These are phyloP conservation scores for Drosophila orena DNA, from an alignment of 1,140 invertebrate species.

Conservation along the genomic window DNA sequence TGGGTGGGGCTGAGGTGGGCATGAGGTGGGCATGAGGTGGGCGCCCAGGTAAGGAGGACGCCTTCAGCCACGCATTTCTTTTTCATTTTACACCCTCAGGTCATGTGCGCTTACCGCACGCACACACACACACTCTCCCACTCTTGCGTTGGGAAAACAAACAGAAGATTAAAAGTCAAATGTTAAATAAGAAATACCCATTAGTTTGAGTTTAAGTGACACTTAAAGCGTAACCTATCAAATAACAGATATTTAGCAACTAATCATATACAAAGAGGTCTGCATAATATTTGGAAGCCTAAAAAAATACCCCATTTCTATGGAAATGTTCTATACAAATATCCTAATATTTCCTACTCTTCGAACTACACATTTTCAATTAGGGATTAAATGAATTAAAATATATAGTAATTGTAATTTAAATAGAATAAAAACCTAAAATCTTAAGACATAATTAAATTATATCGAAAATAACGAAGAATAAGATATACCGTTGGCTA, in stretches of 20 bases:
- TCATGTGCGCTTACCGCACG: constrained; percentile 40
- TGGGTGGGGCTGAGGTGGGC: no score
- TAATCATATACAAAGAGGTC: no score
- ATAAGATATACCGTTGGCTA: neutral
- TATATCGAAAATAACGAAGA: no score
- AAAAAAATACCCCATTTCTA: no score
- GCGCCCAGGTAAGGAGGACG: neutral
- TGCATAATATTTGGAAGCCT: no score
- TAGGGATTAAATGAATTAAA: no score
- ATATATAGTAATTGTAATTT: no score
- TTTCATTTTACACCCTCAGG: constrained; percentile 48
- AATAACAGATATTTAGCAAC: neutral
- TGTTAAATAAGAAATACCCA: constrained; percentile 14
- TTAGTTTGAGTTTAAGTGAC: neutral
- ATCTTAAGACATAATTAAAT: no score
- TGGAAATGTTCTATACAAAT: no score
- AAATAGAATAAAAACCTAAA: no score
- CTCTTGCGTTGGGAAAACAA: constrained; percentile 8
- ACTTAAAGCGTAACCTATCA: neutral
- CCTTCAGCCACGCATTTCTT: constrained; percentile 42
- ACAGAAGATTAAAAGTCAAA: neutral
- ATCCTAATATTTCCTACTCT: no score
- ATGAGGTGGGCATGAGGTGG: neutral
- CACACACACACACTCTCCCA: neutral
- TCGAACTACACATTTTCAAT: no score